Conservation (phyloP, 2,888 invertebrate genomes). For the Choreutis nemorana region DNA sequence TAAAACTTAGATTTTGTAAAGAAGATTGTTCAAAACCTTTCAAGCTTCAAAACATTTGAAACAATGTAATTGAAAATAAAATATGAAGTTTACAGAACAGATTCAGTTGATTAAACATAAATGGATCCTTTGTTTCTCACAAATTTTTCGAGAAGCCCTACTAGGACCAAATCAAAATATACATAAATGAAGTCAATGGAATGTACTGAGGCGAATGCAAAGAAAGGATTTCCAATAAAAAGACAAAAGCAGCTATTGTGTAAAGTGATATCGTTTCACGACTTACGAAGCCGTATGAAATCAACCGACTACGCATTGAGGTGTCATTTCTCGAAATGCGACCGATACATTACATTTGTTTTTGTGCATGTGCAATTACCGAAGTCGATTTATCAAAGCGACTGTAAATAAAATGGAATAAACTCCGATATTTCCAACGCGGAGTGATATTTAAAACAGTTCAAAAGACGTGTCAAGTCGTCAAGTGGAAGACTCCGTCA, state of each 20-base stretch:
- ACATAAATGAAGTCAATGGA: constrained; percentile 22
- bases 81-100: no score
- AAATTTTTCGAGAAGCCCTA: constrained; percentile 1
- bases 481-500: constrained; percentile 44
- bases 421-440: no score
- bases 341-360: constrained; percentile 34
- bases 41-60: no score
- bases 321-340: constrained; percentile 49
- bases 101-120: no score
- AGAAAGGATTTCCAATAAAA: constrained; percentile 37
- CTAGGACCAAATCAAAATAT: constrained; percentile 3
- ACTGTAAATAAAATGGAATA: constrained; percentile 4
- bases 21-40: no score
- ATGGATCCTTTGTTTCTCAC: no score
- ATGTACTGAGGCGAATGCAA: constrained; percentile 20
- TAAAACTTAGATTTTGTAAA: neutral
- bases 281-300: constrained; percentile 58
- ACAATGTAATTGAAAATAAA: no score
- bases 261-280: constrained; percentile 57
- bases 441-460: constrained; percentile 26
- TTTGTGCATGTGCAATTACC: constrained; percentile 7
- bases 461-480: constrained; percentile 54
- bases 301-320: constrained; percentile 36
- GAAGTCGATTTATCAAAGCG: constrained; percentile 5
- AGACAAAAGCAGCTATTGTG: constrained; percentile 56